Conservation (phyloP, 2,113 vertebrate genomes). For the Corythoichthys intestinalis region DNA sequence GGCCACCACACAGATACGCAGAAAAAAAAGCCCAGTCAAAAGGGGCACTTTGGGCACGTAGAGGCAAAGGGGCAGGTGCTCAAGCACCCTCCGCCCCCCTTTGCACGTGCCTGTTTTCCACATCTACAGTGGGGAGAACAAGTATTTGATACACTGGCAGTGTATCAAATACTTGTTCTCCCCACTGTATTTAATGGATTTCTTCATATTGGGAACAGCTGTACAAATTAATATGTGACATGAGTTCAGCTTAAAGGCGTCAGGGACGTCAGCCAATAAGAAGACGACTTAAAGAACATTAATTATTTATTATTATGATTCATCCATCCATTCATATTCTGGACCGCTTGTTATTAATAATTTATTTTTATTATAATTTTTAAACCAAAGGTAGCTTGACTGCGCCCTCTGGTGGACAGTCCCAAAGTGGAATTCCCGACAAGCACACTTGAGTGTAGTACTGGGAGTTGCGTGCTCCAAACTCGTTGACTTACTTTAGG, state of each 20-base stretch:
- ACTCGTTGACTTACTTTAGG: not conserved
- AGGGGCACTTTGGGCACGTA: too few species aligned
- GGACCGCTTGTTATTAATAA: too few species aligned
- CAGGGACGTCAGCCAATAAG: not conserved
- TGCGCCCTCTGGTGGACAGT: conserved; percentile 45
- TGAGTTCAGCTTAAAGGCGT: not conserved
- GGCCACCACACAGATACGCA: too few species aligned
- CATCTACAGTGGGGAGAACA: too few species aligned
- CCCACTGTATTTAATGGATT: not conserved
- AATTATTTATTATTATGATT: conserved; percentile 1
- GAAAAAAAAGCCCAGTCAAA: too few species aligned
- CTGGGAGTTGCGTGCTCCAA: not conserved
- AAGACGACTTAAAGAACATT: conserved; percentile 20
- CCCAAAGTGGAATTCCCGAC: not conserved
- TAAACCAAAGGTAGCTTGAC: not conserved
- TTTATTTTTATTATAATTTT: too few species aligned
- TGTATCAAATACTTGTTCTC: too few species aligned
- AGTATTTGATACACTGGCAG: too few species aligned
- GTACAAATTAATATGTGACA: not conserved
- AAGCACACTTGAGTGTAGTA: not conserved
- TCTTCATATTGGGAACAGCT: not conserved
- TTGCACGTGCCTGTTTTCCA: too few species aligned
- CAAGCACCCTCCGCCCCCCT: too few species aligned
- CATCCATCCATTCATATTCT: too few species aligned
- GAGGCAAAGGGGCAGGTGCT: too few species aligned